Evolutionary conservation across 2,797 vertebrate genomes (phyloP), one percentile per base, ranked within the genome.

Genomic region (Oryzias dopingdopingensis): DNA sequence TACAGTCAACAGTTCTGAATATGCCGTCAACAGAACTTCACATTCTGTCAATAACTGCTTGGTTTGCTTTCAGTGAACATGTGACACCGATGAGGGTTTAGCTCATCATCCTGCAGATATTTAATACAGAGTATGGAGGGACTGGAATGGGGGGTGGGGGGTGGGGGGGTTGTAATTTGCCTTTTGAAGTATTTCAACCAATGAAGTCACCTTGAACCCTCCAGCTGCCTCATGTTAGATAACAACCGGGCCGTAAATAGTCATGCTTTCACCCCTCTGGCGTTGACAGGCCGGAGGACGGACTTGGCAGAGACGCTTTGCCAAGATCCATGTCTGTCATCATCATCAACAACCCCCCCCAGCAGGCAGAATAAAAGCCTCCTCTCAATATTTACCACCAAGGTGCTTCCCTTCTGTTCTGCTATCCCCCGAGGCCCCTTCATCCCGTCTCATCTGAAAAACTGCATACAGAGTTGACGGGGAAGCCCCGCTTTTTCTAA

Each of bases 191-290:
- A 68, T 82, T 76, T 73, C 63, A 75, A 23, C 74, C 74, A 57
- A 58, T 75, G 51, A 72, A 77, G 82, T 85, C 70, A 75, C 70
- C 62, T 59, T 82, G 79, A 83, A 65, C 58, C 62, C 65, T 37
- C 47, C 16, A 40, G 67, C 57, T 76, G 64, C 62, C 29, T 16
- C 4, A 51, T 14, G 52, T 68, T 59, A 68, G 49, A 66, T 59
- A 77, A 81, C 72, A 80, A 72, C 69, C 67, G 75, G 64, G 65
- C 67, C 49, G 22, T 49, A 42, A 56, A 49, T n/a, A 6, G 49
- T 60, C 51, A 71, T 77, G 65, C 77, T 76, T 68, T 60, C 64
- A 63, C 53, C 50, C 43, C 40, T 12, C 23, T 69, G 61, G n/a
- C 51, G 57, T 59, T 37, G 41, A 37, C 42, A 50, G 48, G 45